phyloP scores from a whole-genome alignment of 2,888 invertebrate species.

The Cerastis rubricosa region DNA sequence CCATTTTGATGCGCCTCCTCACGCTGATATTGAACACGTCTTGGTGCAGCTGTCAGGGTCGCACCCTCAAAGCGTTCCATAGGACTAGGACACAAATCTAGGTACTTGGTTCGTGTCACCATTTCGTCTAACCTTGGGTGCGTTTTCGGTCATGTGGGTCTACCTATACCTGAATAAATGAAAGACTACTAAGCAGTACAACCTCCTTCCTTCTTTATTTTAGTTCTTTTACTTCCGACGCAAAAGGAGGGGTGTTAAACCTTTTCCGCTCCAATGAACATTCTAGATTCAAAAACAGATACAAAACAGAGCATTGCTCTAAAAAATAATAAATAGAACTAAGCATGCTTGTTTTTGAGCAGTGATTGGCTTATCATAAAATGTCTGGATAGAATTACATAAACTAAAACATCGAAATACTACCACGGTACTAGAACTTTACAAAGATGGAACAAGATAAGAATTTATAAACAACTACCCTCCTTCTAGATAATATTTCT shows the following conservation, averaged over 20 bases:
- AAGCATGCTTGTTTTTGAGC: background rate
- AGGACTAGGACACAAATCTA: no score
- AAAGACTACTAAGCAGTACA: no score
- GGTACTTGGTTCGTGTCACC: background rate
- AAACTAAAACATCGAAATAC: conserved; percentile 17
- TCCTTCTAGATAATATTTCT: conserved; percentile 19
- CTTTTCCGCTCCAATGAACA: background rate
- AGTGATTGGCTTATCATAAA: conserved; percentile 5
- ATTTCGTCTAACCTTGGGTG: background rate
- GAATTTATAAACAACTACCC: conserved; percentile 37
- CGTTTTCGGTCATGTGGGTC: background rate
- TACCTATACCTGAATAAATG: no score
- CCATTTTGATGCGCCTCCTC: background rate
- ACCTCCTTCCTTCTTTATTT: no score
- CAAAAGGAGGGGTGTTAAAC: no score
- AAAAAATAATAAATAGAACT: background rate
- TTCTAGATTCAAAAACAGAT: background rate
- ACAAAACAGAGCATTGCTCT: background rate
- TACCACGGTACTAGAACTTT: conserved; percentile 21
- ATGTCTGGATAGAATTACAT: background rate
- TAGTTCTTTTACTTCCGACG: no score
- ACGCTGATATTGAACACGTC: background rate
- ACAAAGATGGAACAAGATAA: conserved; percentile 32
- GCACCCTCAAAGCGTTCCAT: background rate
- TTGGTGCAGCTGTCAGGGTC: background rate